Conservation (phyloP, 2,113 vertebrate species). For the Heloderma charlesbogerti region DNA sequence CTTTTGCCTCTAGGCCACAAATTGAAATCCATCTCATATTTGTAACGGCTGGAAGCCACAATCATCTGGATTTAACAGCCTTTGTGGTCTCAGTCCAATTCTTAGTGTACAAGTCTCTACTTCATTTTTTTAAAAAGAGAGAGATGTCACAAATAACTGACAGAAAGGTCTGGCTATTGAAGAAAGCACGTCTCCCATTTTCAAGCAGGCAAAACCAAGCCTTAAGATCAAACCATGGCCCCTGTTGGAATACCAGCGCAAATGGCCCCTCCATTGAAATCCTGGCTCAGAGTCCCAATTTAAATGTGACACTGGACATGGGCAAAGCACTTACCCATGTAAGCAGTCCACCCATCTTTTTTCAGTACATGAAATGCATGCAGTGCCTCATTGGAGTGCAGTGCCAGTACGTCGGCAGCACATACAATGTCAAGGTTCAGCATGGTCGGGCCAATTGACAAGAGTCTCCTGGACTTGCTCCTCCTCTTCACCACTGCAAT, state of each 20-base stretch:
- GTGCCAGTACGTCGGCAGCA: neutral
- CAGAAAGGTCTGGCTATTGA: neutral
- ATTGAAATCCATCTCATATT: constrained; percentile 37
- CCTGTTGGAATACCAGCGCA: neutral
- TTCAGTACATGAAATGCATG: neutral
- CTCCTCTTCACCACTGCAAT: too few relatives aligned
- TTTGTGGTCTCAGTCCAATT: constrained; percentile 29
- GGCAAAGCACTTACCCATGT: neutral
- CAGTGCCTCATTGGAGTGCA: neutral
- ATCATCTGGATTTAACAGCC: constrained; percentile 38
- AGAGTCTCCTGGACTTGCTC: too few relatives aligned
- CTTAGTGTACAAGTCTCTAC: neutral
- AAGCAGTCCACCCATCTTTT: neutral
- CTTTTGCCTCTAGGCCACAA: constrained; percentile 36
- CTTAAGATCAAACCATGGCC: neutral
- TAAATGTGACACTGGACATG: neutral
- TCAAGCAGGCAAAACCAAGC: neutral
- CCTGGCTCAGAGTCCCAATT: neutral
- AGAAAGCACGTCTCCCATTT: neutral
- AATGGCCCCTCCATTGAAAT: neutral
- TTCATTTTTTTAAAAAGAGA: neutral
- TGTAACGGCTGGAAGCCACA: constrained; percentile 30
- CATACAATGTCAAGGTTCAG: too few relatives aligned
- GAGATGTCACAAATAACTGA: constrained; percentile 14
- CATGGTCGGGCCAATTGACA: too few relatives aligned